These are phyloP conservation scores for Nothoprocta pentlandii DNA, from an alignment of 2,113 vertebrate species.

Conservation along the genomic window DNA sequence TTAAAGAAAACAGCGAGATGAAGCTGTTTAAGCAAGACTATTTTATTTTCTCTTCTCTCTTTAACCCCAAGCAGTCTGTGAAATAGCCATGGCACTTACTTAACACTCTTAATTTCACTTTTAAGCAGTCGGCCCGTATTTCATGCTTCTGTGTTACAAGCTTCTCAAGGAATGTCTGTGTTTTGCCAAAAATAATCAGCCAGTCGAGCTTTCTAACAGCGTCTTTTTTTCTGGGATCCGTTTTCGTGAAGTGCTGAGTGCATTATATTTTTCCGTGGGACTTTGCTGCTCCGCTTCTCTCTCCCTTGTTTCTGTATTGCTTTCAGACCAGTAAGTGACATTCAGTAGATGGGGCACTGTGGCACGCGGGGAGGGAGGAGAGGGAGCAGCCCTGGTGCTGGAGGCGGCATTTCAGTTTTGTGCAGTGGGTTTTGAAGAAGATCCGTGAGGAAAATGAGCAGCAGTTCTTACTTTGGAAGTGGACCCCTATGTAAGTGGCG, in stretches of 20 bases:
- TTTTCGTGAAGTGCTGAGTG: neutral
- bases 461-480: neutral
- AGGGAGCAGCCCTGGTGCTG: too few species aligned
- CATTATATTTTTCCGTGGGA: conserved; percentile 21
- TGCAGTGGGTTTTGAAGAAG: neutral
- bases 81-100: conserved; percentile 19
- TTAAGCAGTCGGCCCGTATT: conserved; percentile 14
- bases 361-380: neutral
- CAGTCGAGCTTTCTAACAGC: neutral
- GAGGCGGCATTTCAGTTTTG: neutral
- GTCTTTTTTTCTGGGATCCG: neutral
- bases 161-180: neutral
- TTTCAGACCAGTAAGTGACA: conserved; percentile 41
- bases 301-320: conserved; percentile 50
- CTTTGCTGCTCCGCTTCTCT: conserved; percentile 40
- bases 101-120: conserved; percentile 18
- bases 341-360: neutral
- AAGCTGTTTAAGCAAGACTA: neutral
- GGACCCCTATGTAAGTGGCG: neutral
- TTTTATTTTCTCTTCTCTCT: neutral
- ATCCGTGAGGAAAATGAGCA: neutral
- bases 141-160: neutral
- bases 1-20: conserved; percentile 52
- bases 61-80: conserved; percentile 3
- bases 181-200: conserved; percentile 36